A percentile compares a stretch with the other conserved stretches of the same genome.
Conservation (phyloP, 2,797 vertebrate species). For the Orestias chungarensis region DNA sequence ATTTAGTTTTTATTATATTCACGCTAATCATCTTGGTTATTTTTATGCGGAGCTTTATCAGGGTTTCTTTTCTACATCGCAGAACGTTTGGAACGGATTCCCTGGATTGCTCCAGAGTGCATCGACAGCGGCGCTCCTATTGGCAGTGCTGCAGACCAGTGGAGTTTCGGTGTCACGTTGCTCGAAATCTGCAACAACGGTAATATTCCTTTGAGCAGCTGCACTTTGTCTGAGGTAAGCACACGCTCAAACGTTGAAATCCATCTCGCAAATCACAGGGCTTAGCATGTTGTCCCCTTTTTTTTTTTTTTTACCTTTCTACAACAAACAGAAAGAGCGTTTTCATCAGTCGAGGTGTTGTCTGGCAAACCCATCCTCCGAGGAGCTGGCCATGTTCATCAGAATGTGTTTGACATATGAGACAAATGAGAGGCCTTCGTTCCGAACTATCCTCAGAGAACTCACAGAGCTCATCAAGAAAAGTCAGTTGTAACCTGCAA, state of each 20-base stretch:
- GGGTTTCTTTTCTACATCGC: constrained; percentile 1
- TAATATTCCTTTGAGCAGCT: constrained; percentile 83
- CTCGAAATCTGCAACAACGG: constrained; percentile 95
- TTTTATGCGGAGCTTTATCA: not conserved
- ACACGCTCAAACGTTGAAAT: not conserved
- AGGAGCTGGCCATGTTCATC: constrained; percentile 87
- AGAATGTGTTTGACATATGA: constrained; percentile 88
- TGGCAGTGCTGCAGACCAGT: constrained; percentile 84
- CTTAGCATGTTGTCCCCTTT: not conserved
- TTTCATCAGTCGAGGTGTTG: constrained; percentile 88
- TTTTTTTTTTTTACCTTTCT: not conserved
- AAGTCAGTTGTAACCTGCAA: constrained; percentile 72
- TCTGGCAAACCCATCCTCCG: constrained; percentile 84
- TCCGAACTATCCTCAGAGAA: constrained; percentile 87
- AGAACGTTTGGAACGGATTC: constrained; percentile 92
- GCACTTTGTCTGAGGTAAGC: constrained; percentile 83
- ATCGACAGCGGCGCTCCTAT: constrained; percentile 69
- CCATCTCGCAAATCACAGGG: not conserved
- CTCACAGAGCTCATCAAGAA: constrained; percentile 87
- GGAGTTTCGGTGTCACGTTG: constrained; percentile 92
- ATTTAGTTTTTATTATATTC: no score
- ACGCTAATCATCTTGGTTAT: no score
- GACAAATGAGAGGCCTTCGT: constrained; percentile 84
- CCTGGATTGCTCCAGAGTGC: constrained; percentile 94
- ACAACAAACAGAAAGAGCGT: constrained; percentile 85